Conservation (phyloP, 53 echinoderm and acorn worm species). For the Pentamera pediparva region DNA sequence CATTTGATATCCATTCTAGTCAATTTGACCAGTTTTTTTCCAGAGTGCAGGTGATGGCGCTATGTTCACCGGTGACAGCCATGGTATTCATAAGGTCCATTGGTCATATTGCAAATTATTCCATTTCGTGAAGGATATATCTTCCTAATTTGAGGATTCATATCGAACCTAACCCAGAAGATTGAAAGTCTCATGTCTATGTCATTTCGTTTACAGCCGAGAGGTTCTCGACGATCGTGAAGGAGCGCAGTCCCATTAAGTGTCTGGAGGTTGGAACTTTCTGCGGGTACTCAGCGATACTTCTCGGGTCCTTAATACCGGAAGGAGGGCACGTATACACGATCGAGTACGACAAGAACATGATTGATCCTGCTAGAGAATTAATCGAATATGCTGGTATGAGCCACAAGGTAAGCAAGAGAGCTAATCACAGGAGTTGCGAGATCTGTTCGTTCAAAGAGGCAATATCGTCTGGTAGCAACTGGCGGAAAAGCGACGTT, state of each 20-base stretch:
- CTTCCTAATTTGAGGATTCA: not conserved
- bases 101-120: not conserved
- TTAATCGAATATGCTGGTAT: slow-evolving; percentile 49
- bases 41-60: too few relatives aligned
- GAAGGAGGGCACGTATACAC: slow-evolving; percentile 40
- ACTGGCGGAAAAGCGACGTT: too few relatives aligned
- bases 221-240: not conserved
- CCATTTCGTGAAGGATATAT: not conserved
- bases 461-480: too few relatives aligned
- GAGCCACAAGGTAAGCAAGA: slow-evolving; percentile 34
- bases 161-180: not conserved
- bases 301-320: slow-evolving; percentile 27
- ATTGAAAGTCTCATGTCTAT: not conserved
- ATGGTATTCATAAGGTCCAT: not conserved
- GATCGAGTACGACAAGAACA: slow-evolving; percentile 20
- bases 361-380: slow-evolving; percentile 16
- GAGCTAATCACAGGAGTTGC: too few relatives aligned
- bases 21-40: too few relatives aligned
- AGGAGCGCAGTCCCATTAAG: not conserved
- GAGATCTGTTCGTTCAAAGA: too few relatives aligned
- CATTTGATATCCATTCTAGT: too few relatives aligned
- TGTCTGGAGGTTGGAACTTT: slow-evolving; percentile 10
- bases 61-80: too few relatives aligned
- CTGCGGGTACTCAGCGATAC: slow-evolving; percentile 3
- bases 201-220: not conserved